These are phyloP conservation scores for Scarus forsteni DNA, from an alignment of 2,797 vertebrate species.

Conservation along the genomic window DNA sequence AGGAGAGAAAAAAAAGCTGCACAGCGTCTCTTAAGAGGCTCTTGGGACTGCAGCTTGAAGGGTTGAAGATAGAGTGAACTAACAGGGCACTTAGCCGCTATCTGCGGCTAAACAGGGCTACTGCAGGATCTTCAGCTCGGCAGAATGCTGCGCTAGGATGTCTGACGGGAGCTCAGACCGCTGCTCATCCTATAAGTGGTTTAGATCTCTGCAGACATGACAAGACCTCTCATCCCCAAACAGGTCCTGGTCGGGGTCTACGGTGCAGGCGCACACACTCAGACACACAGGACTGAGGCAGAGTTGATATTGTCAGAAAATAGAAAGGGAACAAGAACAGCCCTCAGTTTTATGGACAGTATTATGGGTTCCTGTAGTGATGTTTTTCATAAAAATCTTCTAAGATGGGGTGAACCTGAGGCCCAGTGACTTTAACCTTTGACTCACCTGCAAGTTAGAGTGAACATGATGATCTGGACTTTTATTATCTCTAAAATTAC, in stretches of 20 bases:
- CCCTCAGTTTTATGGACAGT: no score
- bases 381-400: no score
- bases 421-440: no score
- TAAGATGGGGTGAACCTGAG: no score
- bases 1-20: constrained; percentile 17
- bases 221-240: constrained; percentile 39
- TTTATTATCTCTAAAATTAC: no score
- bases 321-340: no score
- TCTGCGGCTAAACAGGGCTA: constrained; percentile 66
- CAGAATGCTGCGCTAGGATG: constrained; percentile 56
- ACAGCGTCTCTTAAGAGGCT: constrained; percentile 66
- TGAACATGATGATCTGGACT: no score
- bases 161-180: constrained; percentile 56
- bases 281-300: constrained; percentile 17
- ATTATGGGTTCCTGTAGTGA: no score
- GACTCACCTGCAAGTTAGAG: no score
- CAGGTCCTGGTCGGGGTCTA: constrained; percentile 9
- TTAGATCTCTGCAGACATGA: constrained; percentile 51
- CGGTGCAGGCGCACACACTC: constrained; percentile 9
- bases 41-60: constrained; percentile 55
- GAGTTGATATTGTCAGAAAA: background rate
- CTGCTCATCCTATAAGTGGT: constrained; percentile 64
- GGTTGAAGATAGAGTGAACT: constrained; percentile 68
- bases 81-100: constrained; percentile 71
- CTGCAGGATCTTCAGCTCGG: constrained; percentile 43